Base-by-base conservation (phyloP, 2,113 vertebrate genomes). In the Nothoprocta pentlandii region DNA sequence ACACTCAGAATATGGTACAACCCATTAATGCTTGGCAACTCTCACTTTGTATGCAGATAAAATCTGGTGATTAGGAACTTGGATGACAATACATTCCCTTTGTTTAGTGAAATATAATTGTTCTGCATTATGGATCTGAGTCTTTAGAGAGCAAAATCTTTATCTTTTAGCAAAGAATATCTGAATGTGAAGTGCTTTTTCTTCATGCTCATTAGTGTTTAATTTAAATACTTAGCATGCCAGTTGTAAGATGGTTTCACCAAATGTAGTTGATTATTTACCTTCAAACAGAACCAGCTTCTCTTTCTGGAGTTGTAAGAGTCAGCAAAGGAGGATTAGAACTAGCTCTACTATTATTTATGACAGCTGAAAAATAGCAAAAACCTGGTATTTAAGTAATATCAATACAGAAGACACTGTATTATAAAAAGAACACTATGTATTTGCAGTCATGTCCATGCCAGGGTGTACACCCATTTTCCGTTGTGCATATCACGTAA, bases 31-130 rank as follows among this genome's bases (percentile, higher is more conserved):
- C 49, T 85, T 90, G 68, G 59, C 39, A 79, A 8, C 64, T 80
- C 19, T 85, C 44, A 51, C 21, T 66, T 44, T 58, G 58, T 80
- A 87, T 66, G 73, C 32, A 76, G 73, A 93, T 69, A 80, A 79
- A 92, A 85, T 69, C 28, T 90, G 49, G 34, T 85, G 58, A 61
- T 92, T 85, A 83, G 49, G 30, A 88, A 77, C 54, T 69, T 92
- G 83, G 77, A 90, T 83, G 85, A 53, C 34, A 93, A 16, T 68
- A 39, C 6, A 14, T 12, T 85, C 25, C 34, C n/a, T 80, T 83
- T 80, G 76, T 92, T 92, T 73, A 85, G 63, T 80, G 46, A 88
- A 88, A 80, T 36, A 62, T 47, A 92, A 74, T 88, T 90, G 53
- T 61, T 88, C 88, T 70, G 54, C 12, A 44, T 93, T 77, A 62